These are phyloP conservation scores for Prionace glauca DNA, from an alignment of 2,797 vertebrate genomes.

Conservation along the genomic window DNA sequence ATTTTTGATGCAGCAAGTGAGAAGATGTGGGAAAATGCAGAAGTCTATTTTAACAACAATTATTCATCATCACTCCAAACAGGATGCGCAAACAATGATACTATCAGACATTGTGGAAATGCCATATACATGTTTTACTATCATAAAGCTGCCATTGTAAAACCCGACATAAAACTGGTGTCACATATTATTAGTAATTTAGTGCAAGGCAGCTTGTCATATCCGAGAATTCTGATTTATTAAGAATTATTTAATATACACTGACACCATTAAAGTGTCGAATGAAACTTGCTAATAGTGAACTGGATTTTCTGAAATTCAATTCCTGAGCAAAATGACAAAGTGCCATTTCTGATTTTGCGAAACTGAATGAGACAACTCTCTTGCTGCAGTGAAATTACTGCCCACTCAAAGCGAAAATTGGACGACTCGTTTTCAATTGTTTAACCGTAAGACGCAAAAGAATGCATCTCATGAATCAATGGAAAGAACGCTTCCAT, in stretches of 20 bases:
- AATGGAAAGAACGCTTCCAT: background rate
- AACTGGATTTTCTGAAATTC: slow-evolving; percentile 29
- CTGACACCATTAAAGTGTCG: slow-evolving; percentile 27
- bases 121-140: slow-evolving; percentile 1
- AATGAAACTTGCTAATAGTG: slow-evolving; percentile 35
- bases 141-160: slow-evolving; percentile 32
- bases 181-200: slow-evolving; percentile 37
- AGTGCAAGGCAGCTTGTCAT: slow-evolving; percentile 32
- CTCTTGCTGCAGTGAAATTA: slow-evolving; percentile 12
- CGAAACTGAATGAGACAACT: slow-evolving; percentile 29
- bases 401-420: slow-evolving; percentile 27
- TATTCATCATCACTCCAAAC: background rate
- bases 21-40: background rate
- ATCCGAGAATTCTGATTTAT: slow-evolving; percentile 30
- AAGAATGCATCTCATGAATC: slow-evolving; percentile 26
- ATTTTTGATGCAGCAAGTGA: background rate
- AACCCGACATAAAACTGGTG: slow-evolving; percentile 30
- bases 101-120: background rate
- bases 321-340: slow-evolving; percentile 33
- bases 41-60: slow-evolving; percentile 23
- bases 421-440: slow-evolving; percentile 25
- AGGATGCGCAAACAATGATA: slow-evolving; percentile 10
- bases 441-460: slow-evolving; percentile 7
- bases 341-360: slow-evolving; percentile 30
- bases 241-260: slow-evolving; percentile 27